Percentiles rank a stretch among this genome's conserved stretches.
Evolutionary conservation across 2,113 vertebrate genomes (phyloP).

Genomic region (Poecile atricapillus): DNA sequence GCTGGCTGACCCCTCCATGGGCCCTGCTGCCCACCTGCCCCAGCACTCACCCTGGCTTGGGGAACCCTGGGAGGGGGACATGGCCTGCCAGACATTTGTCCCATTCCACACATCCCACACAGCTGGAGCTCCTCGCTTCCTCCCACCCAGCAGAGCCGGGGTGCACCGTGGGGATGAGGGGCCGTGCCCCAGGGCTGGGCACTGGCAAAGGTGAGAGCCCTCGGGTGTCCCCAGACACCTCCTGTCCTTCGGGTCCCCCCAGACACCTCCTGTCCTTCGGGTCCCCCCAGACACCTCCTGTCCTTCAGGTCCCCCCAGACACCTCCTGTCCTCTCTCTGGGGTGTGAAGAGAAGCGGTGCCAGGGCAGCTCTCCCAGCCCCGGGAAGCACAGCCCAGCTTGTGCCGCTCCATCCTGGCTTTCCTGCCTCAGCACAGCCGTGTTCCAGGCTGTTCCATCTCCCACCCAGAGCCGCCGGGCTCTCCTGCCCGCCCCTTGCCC

Average conservation of each 20-base stretch:
- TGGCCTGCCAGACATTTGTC: neutral
- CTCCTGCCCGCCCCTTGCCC: neutral
- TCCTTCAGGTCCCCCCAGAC: no score
- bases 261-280: neutral
- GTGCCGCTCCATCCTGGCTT: neutral
- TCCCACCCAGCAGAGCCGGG: neutral
- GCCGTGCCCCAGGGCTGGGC: neutral
- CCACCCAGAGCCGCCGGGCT: neutral
- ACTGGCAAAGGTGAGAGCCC: neutral
- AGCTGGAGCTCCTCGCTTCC: neutral
- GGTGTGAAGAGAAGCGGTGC: neutral
- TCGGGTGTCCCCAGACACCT: no score
- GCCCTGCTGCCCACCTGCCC: neutral
- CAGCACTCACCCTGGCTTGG: neutral
- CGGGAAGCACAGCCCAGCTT: neutral
- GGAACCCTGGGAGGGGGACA: neutral
- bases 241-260: no score
- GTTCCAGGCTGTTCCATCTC: neutral
- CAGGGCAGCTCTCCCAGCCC: neutral
- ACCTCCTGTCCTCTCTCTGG: neutral
- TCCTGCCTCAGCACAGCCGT: neutral
- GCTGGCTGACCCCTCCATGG: neutral
- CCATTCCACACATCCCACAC: neutral
- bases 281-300: neutral
- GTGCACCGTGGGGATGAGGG: accelerated